Evolutionary conservation across 2,113 vertebrate genomes (phyloP).

Genomic region (Brachyhypopomus gauderio): DNA sequence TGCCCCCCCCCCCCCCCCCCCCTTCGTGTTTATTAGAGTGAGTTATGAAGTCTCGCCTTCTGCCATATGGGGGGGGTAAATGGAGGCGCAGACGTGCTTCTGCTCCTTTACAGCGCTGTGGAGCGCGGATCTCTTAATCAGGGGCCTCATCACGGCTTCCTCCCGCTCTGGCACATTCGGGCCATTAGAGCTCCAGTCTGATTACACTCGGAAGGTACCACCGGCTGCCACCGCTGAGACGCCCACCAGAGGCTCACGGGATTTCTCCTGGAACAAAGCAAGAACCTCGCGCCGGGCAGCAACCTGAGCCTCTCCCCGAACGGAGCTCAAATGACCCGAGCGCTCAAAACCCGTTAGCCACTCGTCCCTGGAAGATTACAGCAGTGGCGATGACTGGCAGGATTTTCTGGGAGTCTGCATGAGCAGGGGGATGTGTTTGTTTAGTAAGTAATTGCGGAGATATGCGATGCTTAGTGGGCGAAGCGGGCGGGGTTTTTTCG

Average conservation of each 20-base stretch:
- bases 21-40: conserved; percentile 62
- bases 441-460: conserved; percentile 14
- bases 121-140: conserved; percentile 74
- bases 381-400: background rate
- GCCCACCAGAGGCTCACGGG: conserved; percentile 56
- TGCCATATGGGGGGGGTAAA: conserved; percentile 73
- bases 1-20: conserved; percentile 35
- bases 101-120: conserved; percentile 66
- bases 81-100: conserved; percentile 61
- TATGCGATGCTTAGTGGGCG: background rate
- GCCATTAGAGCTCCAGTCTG: conserved; percentile 70
- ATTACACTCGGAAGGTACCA: conserved; percentile 76
- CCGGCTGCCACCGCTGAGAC: conserved; percentile 63
- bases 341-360: background rate
- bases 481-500: background rate
- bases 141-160: conserved; percentile 71
- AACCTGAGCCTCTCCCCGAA: conserved; percentile 39
- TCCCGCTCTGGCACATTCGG: conserved; percentile 73
- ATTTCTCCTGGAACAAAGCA: conserved; percentile 31
- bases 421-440: conserved; percentile 2
- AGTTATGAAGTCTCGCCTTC: conserved; percentile 70
- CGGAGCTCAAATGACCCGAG: conserved; percentile 20
- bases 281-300: background rate
- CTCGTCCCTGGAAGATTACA: conserved; percentile 5
- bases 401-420: background rate